Evolutionary conservation across 2,113 vertebrate genomes (phyloP).

Genomic region (Heterotilapia buettikoferi): DNA sequence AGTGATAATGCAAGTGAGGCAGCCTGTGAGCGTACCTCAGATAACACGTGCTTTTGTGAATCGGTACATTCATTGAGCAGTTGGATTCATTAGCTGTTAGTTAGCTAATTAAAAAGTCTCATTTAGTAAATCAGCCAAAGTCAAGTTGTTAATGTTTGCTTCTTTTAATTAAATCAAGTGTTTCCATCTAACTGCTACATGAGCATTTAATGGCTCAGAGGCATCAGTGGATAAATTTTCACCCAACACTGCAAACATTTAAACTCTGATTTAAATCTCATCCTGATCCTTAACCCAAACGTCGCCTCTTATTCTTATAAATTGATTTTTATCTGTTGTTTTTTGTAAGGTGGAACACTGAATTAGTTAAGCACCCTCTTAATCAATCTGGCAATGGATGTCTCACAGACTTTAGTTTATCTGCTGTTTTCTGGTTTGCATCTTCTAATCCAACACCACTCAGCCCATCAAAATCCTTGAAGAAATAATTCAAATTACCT

Average conservation of each 20-base stretch:
- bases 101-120: background rate
- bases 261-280: background rate
- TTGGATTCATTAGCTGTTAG: background rate
- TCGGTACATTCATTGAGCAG: background rate
- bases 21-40: background rate
- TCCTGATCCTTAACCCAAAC: background rate
- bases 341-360: background rate
- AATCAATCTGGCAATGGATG: background rate
- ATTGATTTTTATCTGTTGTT: background rate
- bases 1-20: background rate
- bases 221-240: background rate
- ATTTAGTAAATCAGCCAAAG: background rate
- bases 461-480: background rate
- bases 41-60: background rate
- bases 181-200: background rate
- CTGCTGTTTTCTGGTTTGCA: background rate
- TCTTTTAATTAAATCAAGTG: background rate
- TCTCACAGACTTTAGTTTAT: background rate
- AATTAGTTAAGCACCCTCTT: background rate
- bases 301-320: background rate
- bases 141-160: background rate
- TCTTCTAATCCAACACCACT: background rate
- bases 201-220: background rate
- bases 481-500: background rate
- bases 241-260: background rate